phyloP scores from a whole-genome alignment of 2,888 invertebrate species.

The Oegoconia quadripuncta region DNA sequence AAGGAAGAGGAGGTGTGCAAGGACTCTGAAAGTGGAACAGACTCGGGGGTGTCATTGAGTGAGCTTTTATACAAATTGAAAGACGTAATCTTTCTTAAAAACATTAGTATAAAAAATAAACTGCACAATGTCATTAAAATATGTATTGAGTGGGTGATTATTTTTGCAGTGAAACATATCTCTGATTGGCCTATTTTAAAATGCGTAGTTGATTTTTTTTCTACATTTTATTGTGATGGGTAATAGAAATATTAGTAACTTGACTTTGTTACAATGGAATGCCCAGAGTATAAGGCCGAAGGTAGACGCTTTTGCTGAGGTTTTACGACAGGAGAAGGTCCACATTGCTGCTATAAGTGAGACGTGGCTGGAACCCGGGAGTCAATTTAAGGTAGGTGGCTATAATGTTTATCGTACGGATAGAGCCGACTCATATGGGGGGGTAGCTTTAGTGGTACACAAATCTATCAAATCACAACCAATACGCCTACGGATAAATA shows the following conservation, averaged over 20 bases:
- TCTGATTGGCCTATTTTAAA: conserved; percentile 11
- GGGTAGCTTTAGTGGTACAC: conserved; percentile 14
- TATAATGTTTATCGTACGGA: conserved; percentile 18
- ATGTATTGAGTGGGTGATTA: too few species aligned
- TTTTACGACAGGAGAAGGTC: conserved; percentile 10
- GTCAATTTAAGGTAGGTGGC: conserved; percentile 3
- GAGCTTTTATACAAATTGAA: conserved; percentile 8
- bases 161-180: conserved; percentile 8
- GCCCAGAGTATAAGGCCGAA: conserved; percentile 11
- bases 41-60: too few species aligned
- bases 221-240: neutral
- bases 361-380: conserved; percentile 12
- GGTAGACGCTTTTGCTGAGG: conserved; percentile 1
- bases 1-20: too few species aligned
- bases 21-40: too few species aligned
- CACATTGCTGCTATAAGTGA: conserved; percentile 13
- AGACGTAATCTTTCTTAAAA: conserved; percentile 10
- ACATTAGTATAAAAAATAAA: neutral
- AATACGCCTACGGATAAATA: neutral
- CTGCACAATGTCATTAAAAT: conserved; percentile 1
- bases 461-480: conserved; percentile 8
- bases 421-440: conserved; percentile 17
- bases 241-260: too few species aligned
- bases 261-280: conserved; percentile 16
- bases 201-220: neutral